Evolutionary conservation across 2,113 vertebrate species (phyloP).

Genomic region (Gopherus evgoodei): DNA sequence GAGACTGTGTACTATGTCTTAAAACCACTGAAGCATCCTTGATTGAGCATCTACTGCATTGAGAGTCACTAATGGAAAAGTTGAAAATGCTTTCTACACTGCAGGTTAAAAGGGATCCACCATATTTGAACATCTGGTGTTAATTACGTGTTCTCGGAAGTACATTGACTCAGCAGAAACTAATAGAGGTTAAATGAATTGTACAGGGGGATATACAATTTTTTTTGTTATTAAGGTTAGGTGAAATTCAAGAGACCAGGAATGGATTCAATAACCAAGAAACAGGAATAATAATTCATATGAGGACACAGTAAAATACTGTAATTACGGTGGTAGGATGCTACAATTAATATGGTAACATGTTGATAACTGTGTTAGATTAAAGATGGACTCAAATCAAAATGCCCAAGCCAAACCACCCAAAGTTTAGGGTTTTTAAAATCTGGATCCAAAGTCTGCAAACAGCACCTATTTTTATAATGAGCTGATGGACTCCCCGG

Average conservation of each 20-base stretch:
- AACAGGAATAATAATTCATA: neutral
- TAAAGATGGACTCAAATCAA: neutral
- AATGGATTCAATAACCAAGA: neutral
- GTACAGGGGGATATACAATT: neutral
- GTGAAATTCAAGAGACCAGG: neutral
- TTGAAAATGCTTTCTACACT: neutral
- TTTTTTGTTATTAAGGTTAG: neutral
- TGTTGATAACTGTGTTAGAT: neutral
- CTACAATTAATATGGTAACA: neutral
- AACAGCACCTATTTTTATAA: neutral
- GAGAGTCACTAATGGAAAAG: neutral
- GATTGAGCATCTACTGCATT: neutral
- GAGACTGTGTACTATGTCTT: neutral
- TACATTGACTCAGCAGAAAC: neutral
- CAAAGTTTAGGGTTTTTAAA: neutral
- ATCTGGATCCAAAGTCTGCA: neutral
- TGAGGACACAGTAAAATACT: neutral
- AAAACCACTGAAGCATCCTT: neutral
- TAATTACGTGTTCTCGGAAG: neutral
- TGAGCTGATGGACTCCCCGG: rapidly evolving
- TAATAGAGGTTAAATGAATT: neutral
- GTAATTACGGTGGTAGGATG: neutral
- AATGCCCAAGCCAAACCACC: neutral
- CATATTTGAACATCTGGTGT: neutral
- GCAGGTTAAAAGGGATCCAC: neutral